These are phyloP conservation scores for Tachysurus fulvidraco DNA, from an alignment of 2,113 vertebrate genomes.

Conservation along the genomic window DNA sequence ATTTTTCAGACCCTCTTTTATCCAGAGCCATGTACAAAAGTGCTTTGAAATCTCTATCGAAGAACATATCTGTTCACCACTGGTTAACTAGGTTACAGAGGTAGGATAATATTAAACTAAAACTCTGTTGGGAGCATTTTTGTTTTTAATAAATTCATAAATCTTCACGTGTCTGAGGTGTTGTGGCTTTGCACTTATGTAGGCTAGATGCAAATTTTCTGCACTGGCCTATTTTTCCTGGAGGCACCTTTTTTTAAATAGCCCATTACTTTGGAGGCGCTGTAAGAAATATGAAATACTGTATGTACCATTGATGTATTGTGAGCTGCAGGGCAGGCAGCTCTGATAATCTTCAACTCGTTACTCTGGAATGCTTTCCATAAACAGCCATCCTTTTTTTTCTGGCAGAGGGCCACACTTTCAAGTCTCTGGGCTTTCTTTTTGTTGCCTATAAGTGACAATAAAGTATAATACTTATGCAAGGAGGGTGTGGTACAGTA, in stretches of 20 bases:
- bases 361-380: constrained; percentile 14
- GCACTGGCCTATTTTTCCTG: not conserved
- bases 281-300: not conserved
- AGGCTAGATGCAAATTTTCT: not conserved
- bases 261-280: not conserved
- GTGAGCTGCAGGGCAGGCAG: not conserved
- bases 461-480: not conserved
- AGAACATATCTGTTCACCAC: too few relatives aligned
- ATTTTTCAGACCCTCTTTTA: too few relatives aligned
- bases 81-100: too few relatives aligned
- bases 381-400: not conserved
- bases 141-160: too few relatives aligned
- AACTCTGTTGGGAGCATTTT: too few relatives aligned
- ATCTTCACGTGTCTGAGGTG: not conserved
- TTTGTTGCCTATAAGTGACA: not conserved
- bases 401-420: not conserved
- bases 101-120: too few relatives aligned
- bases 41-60: too few relatives aligned
- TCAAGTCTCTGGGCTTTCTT: not conserved
- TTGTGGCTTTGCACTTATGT: not conserved
- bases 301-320: not conserved
- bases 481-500: too few relatives aligned
- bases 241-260: not conserved
- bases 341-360: constrained; percentile 7
- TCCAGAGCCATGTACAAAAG: too few relatives aligned